Base-by-base conservation (phyloP, 2,797 vertebrate genomes). In the Parambassis ranga region DNA sequence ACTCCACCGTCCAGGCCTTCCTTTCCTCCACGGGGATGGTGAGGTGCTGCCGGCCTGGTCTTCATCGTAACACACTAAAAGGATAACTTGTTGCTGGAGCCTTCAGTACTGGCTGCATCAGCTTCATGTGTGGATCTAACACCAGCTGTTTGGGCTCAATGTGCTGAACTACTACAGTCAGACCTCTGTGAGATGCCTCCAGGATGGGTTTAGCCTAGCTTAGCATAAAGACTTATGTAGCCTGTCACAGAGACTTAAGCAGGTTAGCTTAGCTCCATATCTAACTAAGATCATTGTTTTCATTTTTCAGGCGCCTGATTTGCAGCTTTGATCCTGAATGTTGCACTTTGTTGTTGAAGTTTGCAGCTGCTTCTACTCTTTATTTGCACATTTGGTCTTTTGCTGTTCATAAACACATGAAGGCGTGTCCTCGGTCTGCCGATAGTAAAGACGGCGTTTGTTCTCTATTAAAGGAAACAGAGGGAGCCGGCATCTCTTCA, bases 1-100 rank as follows among this genome's bases (percentile, higher is more conserved):
- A 92, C 77, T 89, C 87, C 89, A 89, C 91, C 62, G 92, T 91
- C 83, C 93, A 89, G 87, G 87, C 91, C 87, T 93, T 94, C 85
- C 92, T 93, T 83, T 92, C 92, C 68, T 78, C 90, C 80, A 85
- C 79, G 87, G 92, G 93, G 92, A 95, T 86, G 91, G 82, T 83
- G 80, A 75, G 68, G 65, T 35, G 47, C 46, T 48, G 26, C 60
- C 46, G 6, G 67, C 28, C 16, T 4, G 32, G 20, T 22, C 51
- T 47, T 15, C 52, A 44, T 24, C 23, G 6, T 67, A 74, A 80
- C 41, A 8, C 7, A 10, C 66, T 68, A 32, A 57, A 38, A 2
- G 8, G 65, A 52, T 61, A 43, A 58, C 52, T 18, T 6, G 10
- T 50, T 60, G 46, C 58, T 31, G 19, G 52, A 50, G 32, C 37